These are phyloP conservation scores for Neoascia interrupta DNA, from an alignment of 2,888 invertebrate species.

Conservation along the genomic window DNA sequence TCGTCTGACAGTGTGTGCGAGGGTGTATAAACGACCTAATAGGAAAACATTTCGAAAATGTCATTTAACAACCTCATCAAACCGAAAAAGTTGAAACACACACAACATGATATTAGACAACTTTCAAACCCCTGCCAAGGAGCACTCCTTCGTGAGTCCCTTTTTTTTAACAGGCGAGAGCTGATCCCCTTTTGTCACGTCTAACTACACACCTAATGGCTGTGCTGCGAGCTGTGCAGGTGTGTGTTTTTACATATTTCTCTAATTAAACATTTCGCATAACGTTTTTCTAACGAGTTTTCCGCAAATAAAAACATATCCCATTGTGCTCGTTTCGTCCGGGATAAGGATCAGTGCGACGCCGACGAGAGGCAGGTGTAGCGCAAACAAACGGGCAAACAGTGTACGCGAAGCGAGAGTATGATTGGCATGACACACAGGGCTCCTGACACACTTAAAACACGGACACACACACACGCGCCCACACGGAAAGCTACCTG, in stretches of 20 bases:
- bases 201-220: constrained; percentile 37
- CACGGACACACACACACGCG: neutral
- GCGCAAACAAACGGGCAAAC: constrained; percentile 33
- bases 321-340: constrained; percentile 1
- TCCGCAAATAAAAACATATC: constrained; percentile 19
- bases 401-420: neutral
- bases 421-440: constrained; percentile 38
- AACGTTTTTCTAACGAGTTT: constrained; percentile 53
- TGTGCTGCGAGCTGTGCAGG: no score
- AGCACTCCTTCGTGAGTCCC: no score
- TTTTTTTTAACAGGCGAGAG: no score
- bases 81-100: constrained; percentile 46
- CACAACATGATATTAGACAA: no score
- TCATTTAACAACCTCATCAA: constrained; percentile 55
- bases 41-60: constrained; percentile 31
- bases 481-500: constrained; percentile 3
- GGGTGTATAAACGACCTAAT: constrained; percentile 15
- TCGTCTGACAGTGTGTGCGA: constrained; percentile 30
- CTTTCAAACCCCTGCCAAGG: neutral
- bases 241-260: constrained; percentile 36
- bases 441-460: no score
- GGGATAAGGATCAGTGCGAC: constrained; percentile 33
- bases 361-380: constrained; percentile 22
- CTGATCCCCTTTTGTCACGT: neutral
- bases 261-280: constrained; percentile 64